These are phyloP conservation scores for Melanotaenia trifasciata DNA, from an alignment of 2,797 vertebrate species.

Conservation along the genomic window DNA sequence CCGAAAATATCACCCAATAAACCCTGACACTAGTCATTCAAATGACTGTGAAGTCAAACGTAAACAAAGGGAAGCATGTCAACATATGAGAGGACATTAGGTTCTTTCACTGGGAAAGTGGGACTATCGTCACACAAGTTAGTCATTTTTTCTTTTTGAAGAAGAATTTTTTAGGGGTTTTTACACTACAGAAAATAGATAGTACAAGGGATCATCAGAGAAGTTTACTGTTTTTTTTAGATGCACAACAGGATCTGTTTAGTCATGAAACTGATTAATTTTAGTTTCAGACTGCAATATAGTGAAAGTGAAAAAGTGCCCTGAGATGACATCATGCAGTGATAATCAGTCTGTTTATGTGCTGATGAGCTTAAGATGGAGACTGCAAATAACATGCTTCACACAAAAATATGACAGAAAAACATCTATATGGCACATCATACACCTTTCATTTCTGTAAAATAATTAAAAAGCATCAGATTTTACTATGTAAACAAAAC, in stretches of 20 bases:
- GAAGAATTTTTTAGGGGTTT: background rate
- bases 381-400: background rate
- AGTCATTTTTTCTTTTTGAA: background rate
- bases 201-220: background rate
- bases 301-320: conserved; percentile 34
- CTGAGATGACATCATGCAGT: conserved; percentile 47
- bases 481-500: conserved; percentile 7
- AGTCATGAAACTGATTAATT: background rate
- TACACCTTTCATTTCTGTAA: background rate
- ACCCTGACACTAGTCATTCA: background rate
- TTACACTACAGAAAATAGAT: background rate
- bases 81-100: conserved; percentile 15
- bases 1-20: background rate
- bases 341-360: conserved; percentile 35
- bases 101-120: background rate
- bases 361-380: conserved; percentile 10
- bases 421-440: background rate
- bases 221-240: background rate
- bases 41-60: conserved; percentile 9
- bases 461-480: background rate
- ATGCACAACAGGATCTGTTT: background rate
- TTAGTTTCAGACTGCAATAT: conserved; percentile 13
- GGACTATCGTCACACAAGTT: background rate
- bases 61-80: conserved; percentile 53
- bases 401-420: background rate